Evolutionary conservation across 2,797 vertebrate species (phyloP).

Genomic region (Ammospiza maritima): DNA sequence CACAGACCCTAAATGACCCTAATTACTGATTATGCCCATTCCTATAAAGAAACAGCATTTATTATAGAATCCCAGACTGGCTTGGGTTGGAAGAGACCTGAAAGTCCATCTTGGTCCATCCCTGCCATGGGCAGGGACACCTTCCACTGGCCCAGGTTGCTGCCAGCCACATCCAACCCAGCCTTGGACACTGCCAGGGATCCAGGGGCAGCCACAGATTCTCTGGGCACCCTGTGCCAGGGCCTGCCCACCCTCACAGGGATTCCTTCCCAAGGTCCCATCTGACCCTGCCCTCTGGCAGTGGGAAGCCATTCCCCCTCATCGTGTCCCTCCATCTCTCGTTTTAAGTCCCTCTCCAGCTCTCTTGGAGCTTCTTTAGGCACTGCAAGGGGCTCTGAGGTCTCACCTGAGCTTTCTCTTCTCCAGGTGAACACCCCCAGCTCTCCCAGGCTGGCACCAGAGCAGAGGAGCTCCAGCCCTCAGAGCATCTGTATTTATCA

Average conservation of each 20-base stretch:
- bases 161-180: accelerated
- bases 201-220: background rate
- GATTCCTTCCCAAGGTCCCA: background rate
- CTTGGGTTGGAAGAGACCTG: background rate
- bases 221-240: background rate
- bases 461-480: background rate
- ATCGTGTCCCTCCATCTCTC: background rate
- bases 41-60: background rate
- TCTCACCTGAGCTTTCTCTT: background rate
- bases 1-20: background rate
- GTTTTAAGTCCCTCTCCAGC: background rate
- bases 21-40: background rate
- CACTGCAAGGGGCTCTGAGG: background rate
- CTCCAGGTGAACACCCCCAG: background rate
- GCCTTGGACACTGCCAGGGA: background rate
- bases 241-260: background rate
- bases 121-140: background rate
- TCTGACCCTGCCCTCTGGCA: background rate
- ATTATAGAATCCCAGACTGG: background rate
- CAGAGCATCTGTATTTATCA: background rate
- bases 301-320: background rate
- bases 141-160: accelerated
- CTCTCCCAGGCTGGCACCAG: background rate
- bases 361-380: background rate
- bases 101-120: background rate